A percentile compares a stretch with the other conserved stretches of the same genome.
phyloP scores from a whole-genome alignment of 2,113 vertebrate species.

The Silurus meridionalis region DNA sequence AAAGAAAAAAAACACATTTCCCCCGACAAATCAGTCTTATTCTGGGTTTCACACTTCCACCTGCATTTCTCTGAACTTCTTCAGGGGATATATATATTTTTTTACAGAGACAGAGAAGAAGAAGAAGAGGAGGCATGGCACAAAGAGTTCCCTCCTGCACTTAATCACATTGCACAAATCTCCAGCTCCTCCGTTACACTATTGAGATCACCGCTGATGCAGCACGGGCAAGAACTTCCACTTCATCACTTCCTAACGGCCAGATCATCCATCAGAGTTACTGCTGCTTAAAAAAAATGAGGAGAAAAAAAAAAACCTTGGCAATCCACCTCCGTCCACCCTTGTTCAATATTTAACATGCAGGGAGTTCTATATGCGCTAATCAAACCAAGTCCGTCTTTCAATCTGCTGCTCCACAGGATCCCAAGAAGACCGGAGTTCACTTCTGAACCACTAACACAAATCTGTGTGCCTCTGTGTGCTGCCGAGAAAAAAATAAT shows the following conservation, averaged over 20 bases:
- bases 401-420: background rate
- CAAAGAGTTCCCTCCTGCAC: background rate
- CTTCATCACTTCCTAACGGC: conserved; percentile 34
- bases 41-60: conserved; percentile 1
- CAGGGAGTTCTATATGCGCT: background rate
- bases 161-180: conserved; percentile 12
- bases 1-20: background rate
- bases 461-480: background rate
- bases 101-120: background rate
- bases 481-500: background rate
- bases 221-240: conserved; percentile 33
- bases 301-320: no score
- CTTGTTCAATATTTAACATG: conserved; percentile 8
- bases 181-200: conserved; percentile 17
- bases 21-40: background rate
- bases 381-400: background rate
- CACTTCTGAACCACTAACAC: background rate
- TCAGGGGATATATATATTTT: no score
- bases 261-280: conserved; percentile 41
- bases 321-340: background rate
- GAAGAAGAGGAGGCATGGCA: background rate
- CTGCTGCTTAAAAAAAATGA: background rate
- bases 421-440: background rate
- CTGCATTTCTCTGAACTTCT: background rate
- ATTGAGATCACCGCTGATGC: conserved; percentile 20